Evolutionary conservation across 1,140 invertebrate genomes (phyloP).

Genomic region (Popillia japonica): DNA sequence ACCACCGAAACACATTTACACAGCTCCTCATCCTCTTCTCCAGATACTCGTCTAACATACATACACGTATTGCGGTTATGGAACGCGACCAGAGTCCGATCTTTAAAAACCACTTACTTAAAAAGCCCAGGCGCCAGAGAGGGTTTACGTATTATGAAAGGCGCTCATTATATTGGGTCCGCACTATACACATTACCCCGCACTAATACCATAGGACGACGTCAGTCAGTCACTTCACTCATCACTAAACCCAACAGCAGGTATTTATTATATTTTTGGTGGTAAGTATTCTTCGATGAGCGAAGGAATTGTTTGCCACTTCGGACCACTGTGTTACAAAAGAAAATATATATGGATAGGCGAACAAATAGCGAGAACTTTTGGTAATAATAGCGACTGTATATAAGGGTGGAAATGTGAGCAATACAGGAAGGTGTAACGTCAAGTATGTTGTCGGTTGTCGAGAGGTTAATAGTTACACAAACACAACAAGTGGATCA

Average conservation of each 20-base stretch:
- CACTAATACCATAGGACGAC: not conserved
- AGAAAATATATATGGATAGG: not conserved
- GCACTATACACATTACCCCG: not conserved
- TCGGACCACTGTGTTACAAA: conserved; percentile 25
- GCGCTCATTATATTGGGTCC: conserved; percentile 26
- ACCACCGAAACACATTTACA: not conserved
- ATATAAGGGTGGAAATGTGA: not conserved
- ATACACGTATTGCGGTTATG: not conserved
- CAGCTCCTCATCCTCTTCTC: not conserved
- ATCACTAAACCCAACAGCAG: not conserved
- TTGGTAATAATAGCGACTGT: not conserved
- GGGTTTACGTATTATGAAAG: conserved; percentile 33
- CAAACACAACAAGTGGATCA: not conserved
- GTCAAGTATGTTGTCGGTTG: not conserved
- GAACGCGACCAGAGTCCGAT: not conserved
- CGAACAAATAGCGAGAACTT: not conserved
- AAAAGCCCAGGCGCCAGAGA: conserved; percentile 37
- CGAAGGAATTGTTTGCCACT: conserved; percentile 35
- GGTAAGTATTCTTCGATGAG: conserved; percentile 8
- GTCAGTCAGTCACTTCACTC: not conserved
- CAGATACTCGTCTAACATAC: not conserved
- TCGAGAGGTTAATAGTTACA: not conserved
- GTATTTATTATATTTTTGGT: conserved; percentile 1
- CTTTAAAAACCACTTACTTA: conserved; percentile 38
- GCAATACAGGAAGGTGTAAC: not conserved